Percentiles rank a stretch among this genome's conserved stretches.
Evolutionary conservation across 2,797 vertebrate species (phyloP).

Genomic region (Meriones psammophilus): DNA sequence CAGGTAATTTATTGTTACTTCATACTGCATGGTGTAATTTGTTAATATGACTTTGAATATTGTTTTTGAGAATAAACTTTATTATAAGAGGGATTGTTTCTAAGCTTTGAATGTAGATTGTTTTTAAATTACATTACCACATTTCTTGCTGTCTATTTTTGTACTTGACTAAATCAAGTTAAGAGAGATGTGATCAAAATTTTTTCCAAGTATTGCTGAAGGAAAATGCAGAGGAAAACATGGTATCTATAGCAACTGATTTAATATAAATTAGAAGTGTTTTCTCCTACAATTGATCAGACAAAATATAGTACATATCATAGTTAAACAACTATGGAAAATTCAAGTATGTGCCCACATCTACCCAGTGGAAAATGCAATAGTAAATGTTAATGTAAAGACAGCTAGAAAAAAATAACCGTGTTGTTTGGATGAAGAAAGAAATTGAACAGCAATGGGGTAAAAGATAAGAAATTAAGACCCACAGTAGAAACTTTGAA

Average conservation of each 20-base stretch:
- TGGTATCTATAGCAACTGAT: slow-evolving; percentile 61
- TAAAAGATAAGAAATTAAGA: not conserved
- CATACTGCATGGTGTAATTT: not conserved
- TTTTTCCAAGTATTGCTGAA: slow-evolving; percentile 14
- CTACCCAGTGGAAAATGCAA: not conserved
- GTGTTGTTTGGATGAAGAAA: not conserved
- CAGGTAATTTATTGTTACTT: slow-evolving; percentile 28
- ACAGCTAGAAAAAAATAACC: not conserved
- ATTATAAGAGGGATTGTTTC: not conserved
- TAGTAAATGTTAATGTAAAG: not conserved
- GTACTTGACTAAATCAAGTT: slow-evolving; percentile 57
- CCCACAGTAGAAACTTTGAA: not conserved
- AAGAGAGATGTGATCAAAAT: slow-evolving; percentile 60
- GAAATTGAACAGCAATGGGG: not conserved
- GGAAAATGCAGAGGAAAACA: slow-evolving; percentile 62
- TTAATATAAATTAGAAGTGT: slow-evolving; percentile 27
- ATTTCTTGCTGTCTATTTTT: slow-evolving; percentile 49
- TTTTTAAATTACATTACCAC: slow-evolving; percentile 62
- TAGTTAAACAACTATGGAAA: slow-evolving; percentile 20
- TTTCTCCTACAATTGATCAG: slow-evolving; percentile 20
- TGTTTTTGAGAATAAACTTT: slow-evolving; percentile 47
- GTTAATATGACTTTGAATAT: slow-evolving; percentile 37
- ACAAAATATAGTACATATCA: not conserved
- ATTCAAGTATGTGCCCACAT: not conserved
- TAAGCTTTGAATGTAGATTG: slow-evolving; percentile 55